phyloP scores from a whole-genome alignment of 2,113 vertebrate species.

The Nesogale talazaci region DNA sequence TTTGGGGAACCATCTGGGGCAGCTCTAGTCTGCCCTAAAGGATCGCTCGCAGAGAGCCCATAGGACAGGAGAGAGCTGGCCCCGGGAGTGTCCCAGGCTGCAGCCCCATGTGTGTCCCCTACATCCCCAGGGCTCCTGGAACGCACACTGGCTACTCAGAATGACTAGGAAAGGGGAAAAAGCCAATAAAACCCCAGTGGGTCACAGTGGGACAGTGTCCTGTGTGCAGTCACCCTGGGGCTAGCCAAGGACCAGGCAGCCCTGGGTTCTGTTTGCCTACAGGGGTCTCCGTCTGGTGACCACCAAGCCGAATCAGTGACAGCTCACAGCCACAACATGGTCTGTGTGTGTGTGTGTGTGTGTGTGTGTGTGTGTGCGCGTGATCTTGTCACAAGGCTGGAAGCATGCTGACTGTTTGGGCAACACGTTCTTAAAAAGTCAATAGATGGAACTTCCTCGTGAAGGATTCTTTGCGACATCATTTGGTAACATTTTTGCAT shows the following conservation, averaged over 20 bases:
- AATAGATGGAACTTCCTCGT: not conserved
- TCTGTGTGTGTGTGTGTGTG: no score
- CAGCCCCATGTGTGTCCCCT: no score
- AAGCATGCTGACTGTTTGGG: not conserved
- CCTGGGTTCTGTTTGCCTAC: not conserved
- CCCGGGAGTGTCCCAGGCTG: no score
- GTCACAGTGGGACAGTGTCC: not conserved
- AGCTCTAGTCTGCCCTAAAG: no score
- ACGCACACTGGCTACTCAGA: no score
- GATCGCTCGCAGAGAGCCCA: no score
- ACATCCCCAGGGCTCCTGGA: no score
- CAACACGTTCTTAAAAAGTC: slow-evolving; percentile 1
- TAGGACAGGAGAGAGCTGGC: no score
- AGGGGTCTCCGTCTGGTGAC: not conserved
- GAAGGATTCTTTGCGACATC: not conserved
- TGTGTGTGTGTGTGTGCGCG: no score
- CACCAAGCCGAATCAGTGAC: not conserved
- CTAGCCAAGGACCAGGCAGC: not conserved
- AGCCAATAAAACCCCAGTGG: not conserved
- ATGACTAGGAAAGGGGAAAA: not conserved
- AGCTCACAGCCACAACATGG: not conserved
- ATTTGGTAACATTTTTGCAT: not conserved
- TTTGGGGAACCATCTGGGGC: no score
- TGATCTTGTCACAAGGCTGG: slow-evolving; percentile 6
- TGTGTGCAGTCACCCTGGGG: not conserved